These are phyloP conservation scores for Cladorhizidae sp. DNA, from an alignment of 37 sponge, comb jelly and placozoan species.

Conservation along the genomic window DNA sequence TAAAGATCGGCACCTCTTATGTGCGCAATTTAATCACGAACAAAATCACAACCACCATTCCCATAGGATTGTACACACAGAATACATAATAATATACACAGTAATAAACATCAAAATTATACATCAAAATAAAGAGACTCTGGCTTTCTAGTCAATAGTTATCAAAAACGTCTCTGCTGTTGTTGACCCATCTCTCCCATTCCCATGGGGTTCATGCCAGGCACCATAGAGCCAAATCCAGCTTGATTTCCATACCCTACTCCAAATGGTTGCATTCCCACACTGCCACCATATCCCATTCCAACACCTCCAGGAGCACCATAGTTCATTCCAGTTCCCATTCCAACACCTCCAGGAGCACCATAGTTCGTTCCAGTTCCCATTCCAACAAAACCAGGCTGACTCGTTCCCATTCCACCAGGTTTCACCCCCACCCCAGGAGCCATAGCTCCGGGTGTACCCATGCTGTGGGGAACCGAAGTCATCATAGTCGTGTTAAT, in stretches of 20 bases:
- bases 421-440: constrained; percentile 31
- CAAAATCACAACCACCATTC: too few relatives aligned
- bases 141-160: background rate
- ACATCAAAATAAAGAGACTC: too few relatives aligned
- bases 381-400: constrained; percentile 49
- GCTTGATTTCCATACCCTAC: constrained; percentile 9
- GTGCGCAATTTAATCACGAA: too few relatives aligned
- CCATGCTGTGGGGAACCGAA: background rate
- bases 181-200: constrained; percentile 14
- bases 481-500: constrained; percentile 13
- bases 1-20: too few relatives aligned
- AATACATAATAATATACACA: constrained; percentile 4
- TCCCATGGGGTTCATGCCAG: constrained; percentile 10
- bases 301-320: constrained; percentile 15
- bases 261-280: background rate
- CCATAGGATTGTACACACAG: too few relatives aligned
- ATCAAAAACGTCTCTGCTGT: constrained; percentile 38
- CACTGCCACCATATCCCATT: constrained; percentile 15
- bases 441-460: constrained; percentile 31
- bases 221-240: background rate
- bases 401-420: constrained; percentile 37
- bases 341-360: constrained; percentile 35
- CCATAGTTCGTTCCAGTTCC: constrained; percentile 58
- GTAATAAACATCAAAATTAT: background rate
- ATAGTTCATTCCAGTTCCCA: constrained; percentile 68